A percentile compares a stretch with the other conserved stretches of the same genome.
These are phyloP conservation scores for Acronicta alni DNA, from an alignment of 2,888 invertebrate genomes.

Conservation along the genomic window DNA sequence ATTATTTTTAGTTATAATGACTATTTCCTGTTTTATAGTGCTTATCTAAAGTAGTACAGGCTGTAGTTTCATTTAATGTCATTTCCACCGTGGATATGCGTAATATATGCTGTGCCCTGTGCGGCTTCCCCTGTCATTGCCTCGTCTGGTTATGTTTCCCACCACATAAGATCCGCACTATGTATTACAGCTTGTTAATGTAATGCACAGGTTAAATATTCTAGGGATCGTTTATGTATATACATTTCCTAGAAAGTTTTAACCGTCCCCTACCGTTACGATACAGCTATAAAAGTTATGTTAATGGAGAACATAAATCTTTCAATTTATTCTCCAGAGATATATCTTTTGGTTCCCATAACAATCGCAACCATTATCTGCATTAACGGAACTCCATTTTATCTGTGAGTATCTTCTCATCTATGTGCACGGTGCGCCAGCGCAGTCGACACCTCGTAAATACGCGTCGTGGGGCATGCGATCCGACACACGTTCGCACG, in stretches of 20 bases:
- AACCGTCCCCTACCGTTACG: too few relatives aligned
- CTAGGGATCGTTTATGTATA: neutral
- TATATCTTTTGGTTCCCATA: conserved; percentile 2
- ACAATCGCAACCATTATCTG: conserved; percentile 20
- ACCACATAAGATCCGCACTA: conserved; percentile 5
- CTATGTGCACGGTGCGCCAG: conserved; percentile 40
- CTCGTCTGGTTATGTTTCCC: too few relatives aligned
- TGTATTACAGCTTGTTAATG: neutral
- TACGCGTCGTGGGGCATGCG: conserved; percentile 34
- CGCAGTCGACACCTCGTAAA: conserved; percentile 53
- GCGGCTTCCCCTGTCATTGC: too few relatives aligned
- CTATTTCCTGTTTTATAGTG: too few relatives aligned
- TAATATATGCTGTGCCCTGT: too few relatives aligned
- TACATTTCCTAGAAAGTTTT: too few relatives aligned
- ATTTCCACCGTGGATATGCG: too few relatives aligned
- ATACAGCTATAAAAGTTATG: neutral
- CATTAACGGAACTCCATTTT: conserved; percentile 33
- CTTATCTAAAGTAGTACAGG: too few relatives aligned
- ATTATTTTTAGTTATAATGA: too few relatives aligned
- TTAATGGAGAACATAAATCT: neutral
- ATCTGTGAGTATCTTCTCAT: conserved; percentile 38
- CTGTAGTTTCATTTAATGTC: too few relatives aligned
- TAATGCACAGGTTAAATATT: neutral
- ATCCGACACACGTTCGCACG: conserved; percentile 45
- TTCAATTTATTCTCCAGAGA: neutral